phyloP scores from a whole-genome alignment of 1,140 invertebrate species.

The Luehdorfia chinensis region DNA sequence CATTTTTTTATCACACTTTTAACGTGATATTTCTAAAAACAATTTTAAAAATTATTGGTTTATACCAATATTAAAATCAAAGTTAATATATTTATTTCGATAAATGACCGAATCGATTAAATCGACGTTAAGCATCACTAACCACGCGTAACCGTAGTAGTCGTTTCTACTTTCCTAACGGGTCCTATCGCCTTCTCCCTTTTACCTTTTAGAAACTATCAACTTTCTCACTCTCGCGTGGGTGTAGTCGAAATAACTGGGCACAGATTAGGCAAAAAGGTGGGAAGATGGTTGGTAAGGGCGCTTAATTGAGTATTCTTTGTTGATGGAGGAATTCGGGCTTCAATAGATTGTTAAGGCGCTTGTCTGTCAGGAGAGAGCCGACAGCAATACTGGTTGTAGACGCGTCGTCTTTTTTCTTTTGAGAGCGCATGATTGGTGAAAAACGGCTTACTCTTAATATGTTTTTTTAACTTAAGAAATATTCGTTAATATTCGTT shows the following conservation, averaged over 20 bases:
- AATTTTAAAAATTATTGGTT: too few relatives aligned
- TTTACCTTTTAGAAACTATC: constrained; percentile 15
- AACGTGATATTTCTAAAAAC: too few relatives aligned
- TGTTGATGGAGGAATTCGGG: constrained; percentile 25
- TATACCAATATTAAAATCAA: too few relatives aligned
- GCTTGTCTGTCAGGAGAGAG: constrained; percentile 12
- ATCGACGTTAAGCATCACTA: constrained; percentile 32
- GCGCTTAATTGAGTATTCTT: constrained; percentile 40
- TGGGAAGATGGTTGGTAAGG: constrained; percentile 36
- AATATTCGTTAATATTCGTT: background rate
- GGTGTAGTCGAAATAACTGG: constrained; percentile 43
- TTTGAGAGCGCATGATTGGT: background rate
- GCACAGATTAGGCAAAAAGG: constrained; percentile 36
- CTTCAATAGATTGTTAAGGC: constrained; percentile 17
- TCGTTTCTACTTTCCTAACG: constrained; percentile 57
- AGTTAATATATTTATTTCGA: too few relatives aligned
- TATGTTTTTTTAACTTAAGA: background rate
- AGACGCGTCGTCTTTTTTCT: constrained; percentile 5
- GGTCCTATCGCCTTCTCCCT: constrained; percentile 33
- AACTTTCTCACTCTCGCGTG: constrained; percentile 32
- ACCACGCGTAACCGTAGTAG: constrained; percentile 54
- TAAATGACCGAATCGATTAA: background rate
- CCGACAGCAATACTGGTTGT: constrained; percentile 10
- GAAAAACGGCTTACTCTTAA: background rate
- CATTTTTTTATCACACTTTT: too few relatives aligned